A percentile compares a stretch with the other conserved stretches of the same genome.
Evolutionary conservation across 2,113 vertebrate genomes (phyloP).

Genomic region (Neolamprologus hecqui): DNA sequence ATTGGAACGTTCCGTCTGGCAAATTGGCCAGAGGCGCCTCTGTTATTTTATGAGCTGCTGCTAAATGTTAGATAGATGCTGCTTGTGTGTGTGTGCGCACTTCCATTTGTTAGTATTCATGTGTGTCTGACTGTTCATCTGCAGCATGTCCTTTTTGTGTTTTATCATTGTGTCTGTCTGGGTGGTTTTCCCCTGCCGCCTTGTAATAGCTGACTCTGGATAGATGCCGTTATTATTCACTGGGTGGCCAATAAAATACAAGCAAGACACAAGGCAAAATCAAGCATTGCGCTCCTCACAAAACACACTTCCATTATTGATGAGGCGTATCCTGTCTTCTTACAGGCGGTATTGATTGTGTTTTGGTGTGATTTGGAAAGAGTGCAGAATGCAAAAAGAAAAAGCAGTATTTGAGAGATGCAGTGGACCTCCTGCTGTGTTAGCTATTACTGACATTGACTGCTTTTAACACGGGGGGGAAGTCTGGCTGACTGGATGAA

Average conservation of each 20-base stretch:
- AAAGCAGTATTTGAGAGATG: neutral
- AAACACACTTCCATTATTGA: slow-evolving; percentile 41
- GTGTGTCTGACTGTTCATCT: neutral
- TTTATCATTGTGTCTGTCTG: neutral
- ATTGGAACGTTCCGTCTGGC: slow-evolving; percentile 17
- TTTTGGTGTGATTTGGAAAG: neutral
- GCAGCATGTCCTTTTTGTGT: neutral
- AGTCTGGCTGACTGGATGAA: neutral
- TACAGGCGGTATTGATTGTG: slow-evolving; percentile 10
- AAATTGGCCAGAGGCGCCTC: slow-evolving; percentile 10
- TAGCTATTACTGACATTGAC: neutral
- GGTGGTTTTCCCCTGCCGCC: neutral
- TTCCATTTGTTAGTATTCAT: neutral
- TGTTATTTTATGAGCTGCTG: slow-evolving; percentile 30
- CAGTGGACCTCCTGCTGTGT: neutral
- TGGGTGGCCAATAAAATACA: neutral
- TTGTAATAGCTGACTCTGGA: neutral
- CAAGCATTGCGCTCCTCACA: neutral
- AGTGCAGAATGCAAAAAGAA: neutral
- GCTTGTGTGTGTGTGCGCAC: neutral
- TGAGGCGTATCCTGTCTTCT: slow-evolving; percentile 2
- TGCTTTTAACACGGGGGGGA: neutral
- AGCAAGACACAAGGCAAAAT: neutral
- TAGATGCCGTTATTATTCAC: slow-evolving; percentile 14
- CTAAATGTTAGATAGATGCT: slow-evolving; percentile 27